Percentiles rank a stretch among this genome's conserved stretches.
phyloP scores from a whole-genome alignment of 1,140 invertebrate genomes.

The Pseudoatta argentina region DNA sequence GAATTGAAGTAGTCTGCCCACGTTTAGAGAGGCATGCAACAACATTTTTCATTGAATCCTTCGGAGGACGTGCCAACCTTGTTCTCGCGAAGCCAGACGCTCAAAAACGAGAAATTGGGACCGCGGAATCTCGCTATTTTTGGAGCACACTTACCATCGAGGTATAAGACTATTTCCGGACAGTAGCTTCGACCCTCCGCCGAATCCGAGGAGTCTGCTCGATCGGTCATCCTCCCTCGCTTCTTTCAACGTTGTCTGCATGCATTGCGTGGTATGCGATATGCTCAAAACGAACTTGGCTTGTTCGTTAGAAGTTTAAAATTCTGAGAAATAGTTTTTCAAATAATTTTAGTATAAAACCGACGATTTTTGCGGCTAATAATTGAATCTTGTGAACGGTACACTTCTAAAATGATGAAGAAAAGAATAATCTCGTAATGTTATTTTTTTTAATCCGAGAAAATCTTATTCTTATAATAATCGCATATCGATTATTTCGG shows the following conservation, averaged over 20 bases:
- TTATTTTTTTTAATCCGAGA: not conserved
- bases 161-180: conserved; percentile 74
- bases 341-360: conserved; percentile 44
- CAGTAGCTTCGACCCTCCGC: conserved; percentile 67
- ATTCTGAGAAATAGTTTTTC: not conserved
- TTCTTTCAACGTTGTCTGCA: conserved; percentile 62
- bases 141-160: conserved; percentile 64
- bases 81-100: conserved; percentile 57
- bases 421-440: not conserved
- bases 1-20: not conserved
- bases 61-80: conserved; percentile 64
- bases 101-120: conserved; percentile 69
- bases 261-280: not conserved
- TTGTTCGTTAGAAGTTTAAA: conserved; percentile 14
- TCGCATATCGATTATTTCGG: not conserved
- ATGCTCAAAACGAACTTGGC: conserved; percentile 24
- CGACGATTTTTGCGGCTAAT: conserved; percentile 29
- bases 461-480: not conserved
- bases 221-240: conserved; percentile 75
- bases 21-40: not conserved
- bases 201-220: conserved; percentile 65
- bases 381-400: not conserved
- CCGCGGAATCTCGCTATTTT: conserved; percentile 71
- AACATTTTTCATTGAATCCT: conserved; percentile 20
- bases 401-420: not conserved